Evolutionary conservation across 1,140 invertebrate species (phyloP), one percentile per base, ranked within the genome.

Genomic region (Lasioglossum baleicum): DNA sequence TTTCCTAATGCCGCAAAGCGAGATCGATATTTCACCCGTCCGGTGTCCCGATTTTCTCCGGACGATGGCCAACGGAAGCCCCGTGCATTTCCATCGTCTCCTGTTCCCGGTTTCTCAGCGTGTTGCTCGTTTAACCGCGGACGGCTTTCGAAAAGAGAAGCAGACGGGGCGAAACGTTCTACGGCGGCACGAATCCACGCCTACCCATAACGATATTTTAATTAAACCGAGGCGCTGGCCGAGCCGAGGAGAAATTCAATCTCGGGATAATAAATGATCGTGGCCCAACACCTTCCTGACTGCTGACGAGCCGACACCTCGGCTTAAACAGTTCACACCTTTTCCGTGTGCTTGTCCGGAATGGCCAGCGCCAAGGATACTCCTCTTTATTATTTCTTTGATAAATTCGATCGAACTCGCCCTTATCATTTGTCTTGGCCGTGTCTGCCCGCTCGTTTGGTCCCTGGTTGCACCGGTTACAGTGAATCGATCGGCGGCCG

Each of bases 161-260:
- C 80, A 79, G 79, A 82, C 75, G 73, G 83, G 85, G 83, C 75
- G 85, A 81, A 86, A 87, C 82, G 86, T 80, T 84, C 85, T 83
- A 90, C 89, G 88, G 87, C 86, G 89, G 90, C 88, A 90, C 84
- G 87, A 91, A 92, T 92, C 90, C 91, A 92, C 92, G 92, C 92
- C 92, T 93, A 93, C 92, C 90, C 92, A 93, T 93, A 93, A 93
- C 92, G 92, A 93, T 93, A 93, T 93, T 93, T 93, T 93, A 93
- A 93, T 93, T 93, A 93, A 93, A 93, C 89, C 88, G 88, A 92
- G 89, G 89, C 88, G 90, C 86, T 88, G 90, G 88, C 81, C 83
- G 88, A 85, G 87, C 90, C 88, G 88, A 88, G 89, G 88, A 93
- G 92, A 93, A 93, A 93, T 93, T 93, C 92, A 93, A 93, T 93